phyloP scores from a whole-genome alignment of 1,140 invertebrate genomes.

The Nomia melanderi region DNA sequence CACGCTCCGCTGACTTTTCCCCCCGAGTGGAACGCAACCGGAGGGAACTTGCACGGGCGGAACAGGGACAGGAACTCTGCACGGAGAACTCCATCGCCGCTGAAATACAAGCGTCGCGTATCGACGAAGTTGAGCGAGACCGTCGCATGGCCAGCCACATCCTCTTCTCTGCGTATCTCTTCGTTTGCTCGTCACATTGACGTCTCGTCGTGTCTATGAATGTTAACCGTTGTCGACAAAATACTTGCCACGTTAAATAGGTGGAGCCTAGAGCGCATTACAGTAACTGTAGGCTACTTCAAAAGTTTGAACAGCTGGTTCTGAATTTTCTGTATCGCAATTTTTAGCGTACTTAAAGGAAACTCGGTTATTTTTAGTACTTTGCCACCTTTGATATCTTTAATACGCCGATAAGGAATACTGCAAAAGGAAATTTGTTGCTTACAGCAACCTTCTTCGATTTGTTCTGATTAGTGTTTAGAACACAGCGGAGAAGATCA shows the following conservation, averaged over 20 bases:
- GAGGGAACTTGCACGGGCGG: background rate
- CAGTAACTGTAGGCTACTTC: too few relatives aligned
- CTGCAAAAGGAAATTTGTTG: background rate
- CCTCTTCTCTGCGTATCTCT: background rate
- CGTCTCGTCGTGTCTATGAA: background rate
- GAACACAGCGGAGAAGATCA: background rate
- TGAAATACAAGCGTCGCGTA: constrained; percentile 29
- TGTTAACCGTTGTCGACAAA: constrained; percentile 8
- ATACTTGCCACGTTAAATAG: too few relatives aligned
- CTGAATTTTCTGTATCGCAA: too few relatives aligned
- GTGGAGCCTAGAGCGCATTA: too few relatives aligned
- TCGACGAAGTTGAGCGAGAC: constrained; percentile 20
- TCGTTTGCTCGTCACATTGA: background rate
- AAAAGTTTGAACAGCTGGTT: too few relatives aligned
- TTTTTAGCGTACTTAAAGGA: too few relatives aligned
- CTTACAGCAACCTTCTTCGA: background rate
- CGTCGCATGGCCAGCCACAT: background rate
- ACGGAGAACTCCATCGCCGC: constrained; percentile 25
- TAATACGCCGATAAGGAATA: too few relatives aligned
- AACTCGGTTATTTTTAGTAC: too few relatives aligned
- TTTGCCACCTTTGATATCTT: too few relatives aligned
- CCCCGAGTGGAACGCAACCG: constrained; percentile 3
- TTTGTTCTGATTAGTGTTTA: too few relatives aligned
- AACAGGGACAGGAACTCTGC: constrained; percentile 26
- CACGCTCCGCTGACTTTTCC: constrained; percentile 44